Base-by-base conservation (phyloP, 2,888 invertebrate species). In the Xestoiulus laeticollis region DNA sequence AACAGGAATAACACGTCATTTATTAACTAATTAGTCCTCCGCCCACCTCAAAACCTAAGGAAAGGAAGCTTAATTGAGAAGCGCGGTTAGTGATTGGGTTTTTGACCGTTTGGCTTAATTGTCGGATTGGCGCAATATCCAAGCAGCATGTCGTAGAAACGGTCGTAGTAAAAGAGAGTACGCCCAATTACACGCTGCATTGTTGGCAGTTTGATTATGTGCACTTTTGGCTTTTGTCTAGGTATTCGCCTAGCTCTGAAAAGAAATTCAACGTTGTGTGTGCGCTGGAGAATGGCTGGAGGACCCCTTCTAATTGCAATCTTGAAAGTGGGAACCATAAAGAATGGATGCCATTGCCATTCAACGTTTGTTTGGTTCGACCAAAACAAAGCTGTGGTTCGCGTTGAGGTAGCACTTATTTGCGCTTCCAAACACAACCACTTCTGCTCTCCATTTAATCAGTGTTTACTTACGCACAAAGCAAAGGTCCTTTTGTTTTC, bases 381-480 rank as follows among this genome's bases (percentile, higher is more conserved):
- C 68, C 68, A 26, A 68, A 68, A 68, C 68, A 68, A 68, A 12
- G 68, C 26, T 26, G 26, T 26, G 68, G 68, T 68, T 68, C n/a
- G 68, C 68, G 68, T 68, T 68, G 68, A 68, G 26, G 68, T 68
- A 68, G 68, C 68, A 68, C 68, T 68, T 68, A 68, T 68, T 68
- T 68, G 68, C 68, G 10, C n/a, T 10, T 12, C 26, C 68, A 68
- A 68, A 26, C 8, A 26, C 8, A 38, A 68, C 59, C 59, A 59
- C 59, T 59, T 59, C 59, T 59, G 59, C 59, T 10, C 26, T 26
- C 10, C 68, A 68, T 68, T 68, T 26, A 68, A 68, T 68, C 26
- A 26, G 26, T 26, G 68, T 68, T 68, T 68, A 26, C 68, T 68
- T 12, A 10, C 0, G 68, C 26, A 68, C 68, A 26, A 68, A 68